Evolutionary conservation across 2,797 vertebrate species (phyloP), one percentile per base, ranked within the genome.

Genomic region (Gymnothorax reevesii): DNA sequence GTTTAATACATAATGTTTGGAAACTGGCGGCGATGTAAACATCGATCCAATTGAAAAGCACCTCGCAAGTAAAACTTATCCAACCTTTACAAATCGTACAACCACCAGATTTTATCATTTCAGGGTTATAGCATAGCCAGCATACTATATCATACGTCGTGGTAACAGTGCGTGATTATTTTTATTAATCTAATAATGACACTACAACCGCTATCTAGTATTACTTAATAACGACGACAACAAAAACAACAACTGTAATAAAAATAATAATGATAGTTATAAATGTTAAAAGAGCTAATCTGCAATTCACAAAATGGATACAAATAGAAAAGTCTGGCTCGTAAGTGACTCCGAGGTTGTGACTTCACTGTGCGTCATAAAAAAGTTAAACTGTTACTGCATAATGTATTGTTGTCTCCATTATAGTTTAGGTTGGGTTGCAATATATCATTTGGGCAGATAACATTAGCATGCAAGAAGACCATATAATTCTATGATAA

Each of bases 1-100:
- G 33, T 90, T 94, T 92, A 92, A 93, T 94, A 94, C 93, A 91
- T 93, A 93, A 90, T 90, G 89, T 91, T 92, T 92, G 82, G 86
- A 90, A 90, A 88, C 52, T n/a, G 54, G 49, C 91, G 89, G 91
- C 84, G 88, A 54, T 64, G 57, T 64, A 87, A 64, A 88, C 88
- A 87, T 79, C 82, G 87, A 6, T 59, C 88, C 92, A 42, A 3
- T 49, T 27, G 42, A 13, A 6, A 22, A 52, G 75, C 75, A 20
- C 5, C 4, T 17, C 15, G 75, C 42, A 33, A 77, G 75, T 17
- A 79, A 79, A 52, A 52, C 33, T 42, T 80, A 52, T 13, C 13
- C 2, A 49, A 55, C 8, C 22, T 13, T 80, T 22, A 77, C 8
- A 73, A 42, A 33, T 27, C 6, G 73, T 13, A 80, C 77, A 7